Evolutionary conservation across 2,113 vertebrate species (phyloP), one percentile per base, ranked within the genome.

Genomic region (Hucho hucho): DNA sequence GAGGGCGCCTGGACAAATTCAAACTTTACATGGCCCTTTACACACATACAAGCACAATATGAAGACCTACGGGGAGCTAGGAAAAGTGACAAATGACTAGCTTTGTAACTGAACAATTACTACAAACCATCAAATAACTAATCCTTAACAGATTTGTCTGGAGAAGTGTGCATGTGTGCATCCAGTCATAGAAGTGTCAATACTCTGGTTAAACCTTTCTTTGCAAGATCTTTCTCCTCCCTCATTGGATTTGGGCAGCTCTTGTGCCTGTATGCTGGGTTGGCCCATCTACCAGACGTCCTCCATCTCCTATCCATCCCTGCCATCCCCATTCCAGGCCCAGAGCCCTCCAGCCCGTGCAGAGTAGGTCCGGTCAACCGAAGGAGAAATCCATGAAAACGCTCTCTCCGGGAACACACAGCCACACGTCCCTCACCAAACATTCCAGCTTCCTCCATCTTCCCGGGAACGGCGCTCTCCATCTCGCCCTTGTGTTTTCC

Each of bases 361-460:
- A 61, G 28, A 49, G 22, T n/a, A n/a, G 49, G 49, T 53, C 16
- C 49, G 4, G 49, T 53, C 3, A 53, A 11, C 9, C 37, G 9
- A 43, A 43, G 26, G 18, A 43, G 61, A 58, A 70, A 58, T 72
- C 72, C 66, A 46, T 67, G 75, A 73, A 81, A 76, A 64, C 28
- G 18, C 61, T 80, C 58, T 49, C 66, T 68, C 28, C 46, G 46
- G 63, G 66, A 59, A 64, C 82, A 81, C 89, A 59, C 90, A 87
- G 61, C 83, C 88, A 80, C 71, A 79, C 74, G 81, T 64, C 72
- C 87, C 86, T 88, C 64, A 73, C 80, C 87, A 91, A 93, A 90
- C 86, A 89, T 78, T 5, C n/a, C 79, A 0, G 20, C 87, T 93
- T 94, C 92, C 93, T 93, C 87, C 76, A 80, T 77, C 70, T 90